Percentiles rank a stretch among this genome's conserved stretches.
phyloP scores from a whole-genome alignment of 1,140 invertebrate genomes.

The Oryzaephilus surinamensis region DNA sequence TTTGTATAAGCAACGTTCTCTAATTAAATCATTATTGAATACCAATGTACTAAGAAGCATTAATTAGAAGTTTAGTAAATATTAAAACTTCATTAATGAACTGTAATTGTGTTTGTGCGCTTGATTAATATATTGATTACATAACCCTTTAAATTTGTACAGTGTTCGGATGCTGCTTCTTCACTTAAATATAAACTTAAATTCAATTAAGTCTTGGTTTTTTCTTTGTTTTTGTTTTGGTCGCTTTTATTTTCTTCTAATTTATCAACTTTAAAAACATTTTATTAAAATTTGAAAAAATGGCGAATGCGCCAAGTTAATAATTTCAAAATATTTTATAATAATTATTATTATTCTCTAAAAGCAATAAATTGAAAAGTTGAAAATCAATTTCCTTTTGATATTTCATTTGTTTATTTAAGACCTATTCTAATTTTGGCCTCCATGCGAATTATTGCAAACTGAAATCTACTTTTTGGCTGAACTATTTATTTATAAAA shows the following conservation, averaged over 20 bases:
- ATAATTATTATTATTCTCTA: neutral
- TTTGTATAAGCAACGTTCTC: slow-evolving; percentile 9
- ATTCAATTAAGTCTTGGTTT: slow-evolving; percentile 6
- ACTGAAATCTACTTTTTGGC: too few relatives aligned
- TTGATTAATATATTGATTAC: slow-evolving; percentile 35
- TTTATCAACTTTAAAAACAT: neutral
- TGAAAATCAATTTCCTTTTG: too few relatives aligned
- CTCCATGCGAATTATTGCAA: too few relatives aligned
- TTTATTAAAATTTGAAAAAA: neutral
- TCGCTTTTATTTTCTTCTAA: neutral
- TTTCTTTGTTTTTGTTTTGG: neutral
- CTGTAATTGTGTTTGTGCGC: slow-evolving; percentile 34
- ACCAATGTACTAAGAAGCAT: slow-evolving; percentile 27
- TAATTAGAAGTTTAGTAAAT: slow-evolving; percentile 36
- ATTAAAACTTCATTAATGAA: slow-evolving; percentile 34
- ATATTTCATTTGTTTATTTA: too few relatives aligned
- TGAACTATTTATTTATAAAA: too few relatives aligned
- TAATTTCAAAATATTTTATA: neutral
- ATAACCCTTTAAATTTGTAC: slow-evolving; percentile 31
- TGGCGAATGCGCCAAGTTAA: too few relatives aligned
- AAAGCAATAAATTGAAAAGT: neutral
- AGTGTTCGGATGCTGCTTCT: slow-evolving; percentile 12
- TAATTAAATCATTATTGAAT: slow-evolving; percentile 23
- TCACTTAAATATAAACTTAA: slow-evolving; percentile 7
- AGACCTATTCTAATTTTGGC: too few relatives aligned